Base-by-base conservation (phyloP, 37 sponge, comb jelly and placozoan genomes). In the Geodia barretti region DNA sequence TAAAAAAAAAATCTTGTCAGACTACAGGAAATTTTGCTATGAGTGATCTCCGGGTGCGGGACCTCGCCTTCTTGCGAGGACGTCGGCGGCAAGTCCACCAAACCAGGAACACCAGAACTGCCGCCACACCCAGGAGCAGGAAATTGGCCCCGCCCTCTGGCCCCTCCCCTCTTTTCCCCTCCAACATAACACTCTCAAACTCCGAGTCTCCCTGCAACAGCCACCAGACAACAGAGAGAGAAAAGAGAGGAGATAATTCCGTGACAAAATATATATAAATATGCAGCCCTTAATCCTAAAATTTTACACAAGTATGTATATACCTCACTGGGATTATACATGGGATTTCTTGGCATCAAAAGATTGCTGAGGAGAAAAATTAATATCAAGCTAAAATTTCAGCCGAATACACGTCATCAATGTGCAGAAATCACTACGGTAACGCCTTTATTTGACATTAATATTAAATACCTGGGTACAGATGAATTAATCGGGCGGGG, bases 401-500 rank as follows among this genome's bases (percentile, higher is more conserved):
- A n/a, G n/a, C n/a, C n/a, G n/a, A n/a, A n/a, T n/a, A n/a, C n/a
- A n/a, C n/a, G n/a, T n/a, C n/a, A n/a, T n/a, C n/a, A n/a, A n/a
- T n/a, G n/a, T n/a, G n/a, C n/a, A n/a, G n/a, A n/a, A n/a, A n/a
- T n/a, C n/a, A n/a, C n/a, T n/a, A n/a, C n/a, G n/a, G n/a, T n/a
- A n/a, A n/a, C n/a, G n/a, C n/a, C n/a, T n/a, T n/a, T n/a, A n/a
- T n/a, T n/a, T n/a, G n/a, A n/a, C n/a, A n/a, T n/a, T n/a, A n/a
- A n/a, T n/a, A 79, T 11, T 32, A 74, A 19, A 3, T 40, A 47
- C 71, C 86, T 39, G 7, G 43, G 33, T 7, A 34, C 29, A n/a
- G 86, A 63, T 0, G 84, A 54, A 61, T 94, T 94, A 41, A 94
- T 68, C 26, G 95, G 95, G 62, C 78, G 77, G 47, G 95, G 89